Percentiles rank a stretch among this genome's conserved stretches.
Evolutionary conservation across 37 sponge, comb jelly and placozoan genomes (phyloP).

Genomic region (Mnemiopsis leidyi): DNA sequence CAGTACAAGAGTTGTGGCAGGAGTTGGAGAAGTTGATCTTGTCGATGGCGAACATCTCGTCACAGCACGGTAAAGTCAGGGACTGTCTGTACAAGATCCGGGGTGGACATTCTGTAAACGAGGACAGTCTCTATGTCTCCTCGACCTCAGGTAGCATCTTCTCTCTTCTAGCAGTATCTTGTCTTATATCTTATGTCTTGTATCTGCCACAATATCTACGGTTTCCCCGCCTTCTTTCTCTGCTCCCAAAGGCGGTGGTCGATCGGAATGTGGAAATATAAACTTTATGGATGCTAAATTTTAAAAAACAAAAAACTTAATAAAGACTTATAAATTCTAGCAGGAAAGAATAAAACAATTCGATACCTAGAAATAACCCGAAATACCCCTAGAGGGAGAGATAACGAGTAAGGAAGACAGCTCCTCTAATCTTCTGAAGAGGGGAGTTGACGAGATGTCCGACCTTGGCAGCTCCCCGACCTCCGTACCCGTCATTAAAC

Average conservation of each 20-base stretch:
- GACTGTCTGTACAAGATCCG: constrained; percentile 60
- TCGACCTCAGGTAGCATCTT: not conserved
- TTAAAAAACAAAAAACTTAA: too few species aligned
- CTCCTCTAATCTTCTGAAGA: constrained; percentile 17
- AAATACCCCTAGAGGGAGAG: constrained; percentile 27
- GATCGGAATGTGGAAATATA: too few species aligned
- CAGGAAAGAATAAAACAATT: not conserved
- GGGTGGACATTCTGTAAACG: not conserved
- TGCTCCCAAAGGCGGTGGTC: too few species aligned
- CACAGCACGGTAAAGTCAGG: constrained; percentile 62
- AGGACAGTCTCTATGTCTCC: constrained; percentile 37
- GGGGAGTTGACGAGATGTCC: not conserved
- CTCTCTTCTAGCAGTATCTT: too few species aligned
- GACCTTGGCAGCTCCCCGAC: not conserved
- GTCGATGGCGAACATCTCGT: constrained; percentile 51
- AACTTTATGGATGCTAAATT: too few species aligned
- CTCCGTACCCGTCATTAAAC: not conserved
- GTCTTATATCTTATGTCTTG: too few species aligned
- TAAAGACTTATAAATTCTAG: too few species aligned
- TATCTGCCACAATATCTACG: too few species aligned
- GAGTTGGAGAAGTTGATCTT: constrained; percentile 58
- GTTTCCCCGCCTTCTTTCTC: too few species aligned
- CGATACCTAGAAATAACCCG: too few species aligned
- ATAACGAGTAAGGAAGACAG: not conserved
- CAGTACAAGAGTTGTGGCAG: constrained; percentile 52